Percentiles rank a stretch among this genome's conserved stretches.
Conservation (phyloP, 2,888 invertebrate species). For the Heliconius hortense region DNA sequence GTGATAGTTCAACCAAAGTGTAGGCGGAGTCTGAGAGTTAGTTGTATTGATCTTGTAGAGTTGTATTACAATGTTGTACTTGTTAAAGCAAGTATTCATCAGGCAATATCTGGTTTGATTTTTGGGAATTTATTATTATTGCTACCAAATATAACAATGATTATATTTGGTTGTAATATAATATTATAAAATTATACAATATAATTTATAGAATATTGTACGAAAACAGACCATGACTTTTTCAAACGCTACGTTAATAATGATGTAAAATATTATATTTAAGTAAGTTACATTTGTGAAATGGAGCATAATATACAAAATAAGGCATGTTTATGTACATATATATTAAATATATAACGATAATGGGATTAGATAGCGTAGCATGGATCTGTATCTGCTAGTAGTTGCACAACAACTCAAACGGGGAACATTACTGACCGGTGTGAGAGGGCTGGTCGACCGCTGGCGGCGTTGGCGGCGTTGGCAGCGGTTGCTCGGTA, state of each 20-base stretch:
- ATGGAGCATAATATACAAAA: not conserved
- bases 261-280: not conserved
- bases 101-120: not conserved
- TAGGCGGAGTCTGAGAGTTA: conserved; percentile 43
- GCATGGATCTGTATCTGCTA: not conserved
- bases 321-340: no score
- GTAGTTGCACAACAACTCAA: not conserved
- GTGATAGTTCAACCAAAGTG: conserved; percentile 39
- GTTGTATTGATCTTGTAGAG: conserved; percentile 47
- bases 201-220: not conserved
- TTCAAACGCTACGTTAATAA: not conserved
- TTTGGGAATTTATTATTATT: not conserved
- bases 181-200: not conserved
- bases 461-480: conserved; percentile 55
- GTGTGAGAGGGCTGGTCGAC: conserved; percentile 62
- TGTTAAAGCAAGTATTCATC: not conserved
- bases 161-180: no score
- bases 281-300: not conserved
- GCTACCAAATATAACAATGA: no score
- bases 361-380: not conserved
- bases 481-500: conserved; percentile 62
- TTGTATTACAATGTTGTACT: not conserved
- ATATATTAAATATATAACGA: not conserved
- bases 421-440: conserved; percentile 59
- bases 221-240: not conserved